Percentiles rank a stretch among this genome's conserved stretches.
These are phyloP conservation scores for Tiliqua scincoides DNA, from an alignment of 2,113 vertebrate genomes.

Conservation along the genomic window DNA sequence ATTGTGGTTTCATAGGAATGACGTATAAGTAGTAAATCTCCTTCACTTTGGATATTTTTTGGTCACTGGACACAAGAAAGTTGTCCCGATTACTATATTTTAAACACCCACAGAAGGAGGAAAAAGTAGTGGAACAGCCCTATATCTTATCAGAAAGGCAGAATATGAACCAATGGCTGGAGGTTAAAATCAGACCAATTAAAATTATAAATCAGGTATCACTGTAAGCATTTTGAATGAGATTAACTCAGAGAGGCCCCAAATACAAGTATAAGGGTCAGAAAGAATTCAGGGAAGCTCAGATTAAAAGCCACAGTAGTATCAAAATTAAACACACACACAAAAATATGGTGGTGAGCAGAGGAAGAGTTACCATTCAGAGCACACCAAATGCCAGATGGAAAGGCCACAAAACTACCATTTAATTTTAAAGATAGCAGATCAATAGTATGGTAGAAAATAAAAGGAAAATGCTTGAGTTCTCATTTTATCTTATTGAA, in stretches of 20 bases:
- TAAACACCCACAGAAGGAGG: neutral
- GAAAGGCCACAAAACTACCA: conserved; percentile 8
- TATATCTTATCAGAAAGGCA: neutral
- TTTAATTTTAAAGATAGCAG: conserved; percentile 16
- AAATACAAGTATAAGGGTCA: neutral
- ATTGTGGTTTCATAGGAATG: conserved; percentile 29
- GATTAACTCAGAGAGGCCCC: neutral
- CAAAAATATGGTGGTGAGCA: neutral
- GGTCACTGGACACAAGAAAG: accelerated
- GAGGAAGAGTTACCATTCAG: neutral
- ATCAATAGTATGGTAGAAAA: conserved; percentile 1
- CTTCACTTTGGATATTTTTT: conserved; percentile 27
- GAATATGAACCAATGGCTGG: neutral
- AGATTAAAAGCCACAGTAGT: neutral
- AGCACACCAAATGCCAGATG: neutral
- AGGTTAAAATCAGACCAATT: neutral
- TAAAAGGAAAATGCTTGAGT: neutral
- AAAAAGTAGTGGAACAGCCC: neutral
- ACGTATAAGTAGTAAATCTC: conserved; percentile 39
- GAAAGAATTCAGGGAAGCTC: neutral
- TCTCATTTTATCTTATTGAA: neutral
- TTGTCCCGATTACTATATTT: neutral
- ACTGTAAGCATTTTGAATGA: neutral
- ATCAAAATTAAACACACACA: neutral
- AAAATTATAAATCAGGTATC: neutral